Evolutionary conservation across 2,888 invertebrate species (phyloP), one percentile per base, ranked within the genome.

Genomic region (Lasioglossum vierecki): DNA sequence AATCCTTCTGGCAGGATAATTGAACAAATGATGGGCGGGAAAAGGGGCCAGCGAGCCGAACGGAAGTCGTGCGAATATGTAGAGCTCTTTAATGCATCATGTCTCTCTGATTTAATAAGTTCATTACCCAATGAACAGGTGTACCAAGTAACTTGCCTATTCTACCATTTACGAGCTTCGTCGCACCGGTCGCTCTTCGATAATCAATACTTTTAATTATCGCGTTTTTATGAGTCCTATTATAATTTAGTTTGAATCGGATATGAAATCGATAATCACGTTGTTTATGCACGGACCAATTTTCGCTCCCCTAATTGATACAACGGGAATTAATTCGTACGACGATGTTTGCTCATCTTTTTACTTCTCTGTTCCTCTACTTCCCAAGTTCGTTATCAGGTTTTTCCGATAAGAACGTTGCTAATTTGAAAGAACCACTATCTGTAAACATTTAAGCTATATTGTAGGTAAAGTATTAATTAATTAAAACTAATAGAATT

Each of bases 141-240:
- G 93, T 93, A 92, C 92, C 89, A 87, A 88, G 88, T 86, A 83
- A 86, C 81, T 80, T 53, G 41, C 72, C 53, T 57, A 78, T 57
- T 22, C 60, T 53, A 68, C 73, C 73, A 72, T 44, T 6, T 30
- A 66, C 77, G 46, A 70, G 73, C 75, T 82, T 83, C 68, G 78
- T 80, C 85, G 80, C 84, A 57, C 79, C 86, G 85, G 80, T 82
- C 83, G 76, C 84, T 86, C 82, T 79, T 88, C 93, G 92, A 94
- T 94, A 94, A 94, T 94, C 94, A 93, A 94, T 94, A 94, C 91
- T 94, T 94, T 94, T 93, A 94, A 94, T 94, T 94, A 94, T 91
- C 90, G 86, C 90, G 90, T 92, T 93, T 93, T 93, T 93, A 91
- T 91, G 91, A 91, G 92, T 91, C 90, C 89, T 88, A 85, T 87